Conservation (phyloP, 2,888 invertebrate species). For the Acanthosoma haemorrhoidale region DNA sequence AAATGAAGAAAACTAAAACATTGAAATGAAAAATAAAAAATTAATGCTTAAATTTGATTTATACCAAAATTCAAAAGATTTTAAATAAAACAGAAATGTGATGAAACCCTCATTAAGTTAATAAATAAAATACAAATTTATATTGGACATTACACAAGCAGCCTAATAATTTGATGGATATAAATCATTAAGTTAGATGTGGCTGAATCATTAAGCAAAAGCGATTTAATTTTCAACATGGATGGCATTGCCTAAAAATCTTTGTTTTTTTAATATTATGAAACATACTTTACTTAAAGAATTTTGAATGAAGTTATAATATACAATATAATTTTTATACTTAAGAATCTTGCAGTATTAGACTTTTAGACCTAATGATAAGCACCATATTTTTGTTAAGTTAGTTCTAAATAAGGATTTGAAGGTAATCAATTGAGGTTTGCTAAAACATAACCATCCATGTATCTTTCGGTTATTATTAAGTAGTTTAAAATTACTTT, state of each 20-base stretch:
- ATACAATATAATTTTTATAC: too few species aligned
- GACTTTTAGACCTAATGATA: too few species aligned
- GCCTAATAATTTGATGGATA: slow-evolving; percentile 9
- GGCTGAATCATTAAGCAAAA: slow-evolving; percentile 14
- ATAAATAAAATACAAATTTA: not conserved
- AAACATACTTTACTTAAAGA: too few species aligned
- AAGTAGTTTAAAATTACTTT: not conserved
- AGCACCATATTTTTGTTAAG: too few species aligned
- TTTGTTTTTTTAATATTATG: too few species aligned
- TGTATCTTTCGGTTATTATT: slow-evolving; percentile 2
- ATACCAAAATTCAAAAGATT: not conserved
- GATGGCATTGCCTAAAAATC: slow-evolving; percentile 4
- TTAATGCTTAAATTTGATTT: not conserved
- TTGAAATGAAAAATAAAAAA: not conserved
- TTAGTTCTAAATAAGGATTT: too few species aligned
- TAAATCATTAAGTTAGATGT: slow-evolving; percentile 9
- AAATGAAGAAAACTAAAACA: not conserved
- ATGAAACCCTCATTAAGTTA: not conserved
- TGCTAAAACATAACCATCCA: not conserved
- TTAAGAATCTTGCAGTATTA: too few species aligned
- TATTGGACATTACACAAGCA: slow-evolving; percentile 27
- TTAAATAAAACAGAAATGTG: not conserved
- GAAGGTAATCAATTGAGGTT: too few species aligned
- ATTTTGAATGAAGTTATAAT: too few species aligned
- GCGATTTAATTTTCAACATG: slow-evolving; percentile 18